phyloP scores from a whole-genome alignment of 2,888 invertebrate genomes.

The Stenodema calcarata region DNA sequence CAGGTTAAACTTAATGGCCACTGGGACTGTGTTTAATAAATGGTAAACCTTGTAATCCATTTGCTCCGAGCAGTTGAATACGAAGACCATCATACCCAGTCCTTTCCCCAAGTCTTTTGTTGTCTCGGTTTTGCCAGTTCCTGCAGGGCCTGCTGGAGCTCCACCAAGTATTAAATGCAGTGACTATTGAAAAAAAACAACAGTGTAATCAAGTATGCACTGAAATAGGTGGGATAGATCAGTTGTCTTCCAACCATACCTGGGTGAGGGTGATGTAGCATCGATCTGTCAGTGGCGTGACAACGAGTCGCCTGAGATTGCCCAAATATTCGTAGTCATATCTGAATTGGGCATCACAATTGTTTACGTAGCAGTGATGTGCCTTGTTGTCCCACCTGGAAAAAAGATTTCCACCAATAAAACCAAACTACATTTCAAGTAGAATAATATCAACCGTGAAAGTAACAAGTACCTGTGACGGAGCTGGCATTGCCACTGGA shows the following conservation, averaged over 20 bases:
- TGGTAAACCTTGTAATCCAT: constrained; percentile 84
- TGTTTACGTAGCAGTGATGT: constrained; percentile 88
- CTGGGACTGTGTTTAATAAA: too few relatives aligned
- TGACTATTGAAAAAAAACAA: constrained; percentile 65
- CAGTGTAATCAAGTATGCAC: neutral
- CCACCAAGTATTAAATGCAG: constrained; percentile 94
- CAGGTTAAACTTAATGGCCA: too few relatives aligned
- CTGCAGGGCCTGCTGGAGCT: constrained; percentile 95
- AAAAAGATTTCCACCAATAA: neutral
- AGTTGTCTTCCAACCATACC: constrained; percentile 61
- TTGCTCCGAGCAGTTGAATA: constrained; percentile 95
- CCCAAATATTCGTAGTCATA: constrained; percentile 95
- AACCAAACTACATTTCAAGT: neutral
- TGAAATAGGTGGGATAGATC: neutral
- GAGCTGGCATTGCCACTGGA: constrained; percentile 92
- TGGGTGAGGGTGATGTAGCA: constrained; percentile 95
- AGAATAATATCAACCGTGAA: constrained; percentile 59
- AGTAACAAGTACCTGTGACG: constrained; percentile 82
- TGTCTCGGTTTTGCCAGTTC: constrained; percentile 96
- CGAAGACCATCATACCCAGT: constrained; percentile 94
- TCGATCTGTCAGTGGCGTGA: constrained; percentile 92
- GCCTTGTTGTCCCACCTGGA: constrained; percentile 78
- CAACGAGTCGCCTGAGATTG: constrained; percentile 90
- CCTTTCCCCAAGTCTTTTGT: constrained; percentile 95
- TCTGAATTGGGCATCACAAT: constrained; percentile 91